phyloP scores from a whole-genome alignment of 2,797 vertebrate species.

The Peromyscus attwateri region DNA sequence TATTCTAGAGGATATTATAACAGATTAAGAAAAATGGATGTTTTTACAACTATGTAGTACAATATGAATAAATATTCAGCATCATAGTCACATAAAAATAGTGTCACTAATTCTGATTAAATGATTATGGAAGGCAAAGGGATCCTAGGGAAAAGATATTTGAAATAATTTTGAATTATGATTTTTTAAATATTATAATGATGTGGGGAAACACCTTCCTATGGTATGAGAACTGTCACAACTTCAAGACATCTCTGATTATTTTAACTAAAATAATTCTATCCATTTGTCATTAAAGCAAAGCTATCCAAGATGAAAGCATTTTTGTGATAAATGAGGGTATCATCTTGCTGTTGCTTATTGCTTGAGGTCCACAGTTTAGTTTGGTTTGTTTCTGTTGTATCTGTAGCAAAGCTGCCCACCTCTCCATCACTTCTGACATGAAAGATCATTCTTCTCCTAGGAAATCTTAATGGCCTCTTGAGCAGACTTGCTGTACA shows the following conservation, averaged over 20 bases:
- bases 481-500: background rate
- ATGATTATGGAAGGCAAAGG: background rate
- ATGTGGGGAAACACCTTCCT: slow-evolving; percentile 13
- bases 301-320: background rate
- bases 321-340: background rate
- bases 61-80: background rate
- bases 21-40: background rate
- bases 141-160: background rate
- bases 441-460: background rate
- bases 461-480: background rate
- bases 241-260: background rate
- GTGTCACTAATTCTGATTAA: background rate
- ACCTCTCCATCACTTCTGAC: background rate
- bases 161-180: background rate
- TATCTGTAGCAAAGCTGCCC: background rate
- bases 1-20: background rate
- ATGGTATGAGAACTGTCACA: background rate
- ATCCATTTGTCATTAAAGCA: background rate
- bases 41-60: background rate
- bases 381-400: background rate
- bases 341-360: background rate
- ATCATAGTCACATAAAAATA: background rate
- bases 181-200: background rate
- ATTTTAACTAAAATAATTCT: slow-evolving; percentile 33
- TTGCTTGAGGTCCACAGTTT: background rate